Base-by-base conservation (phyloP, 2,797 vertebrate genomes). In the Monodelphis domestica region DNA sequence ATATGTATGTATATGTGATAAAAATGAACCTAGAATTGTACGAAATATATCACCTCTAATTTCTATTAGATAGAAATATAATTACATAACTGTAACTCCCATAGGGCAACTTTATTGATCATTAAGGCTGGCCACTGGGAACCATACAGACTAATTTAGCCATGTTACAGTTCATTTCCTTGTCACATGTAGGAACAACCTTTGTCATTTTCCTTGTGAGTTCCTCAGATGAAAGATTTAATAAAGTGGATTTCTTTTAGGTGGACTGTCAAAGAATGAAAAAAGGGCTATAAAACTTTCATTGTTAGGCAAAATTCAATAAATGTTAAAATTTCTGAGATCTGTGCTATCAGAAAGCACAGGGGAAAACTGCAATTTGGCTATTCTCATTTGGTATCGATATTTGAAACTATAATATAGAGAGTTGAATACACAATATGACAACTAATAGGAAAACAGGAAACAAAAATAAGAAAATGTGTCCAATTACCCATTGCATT, bases 401-500 rank as follows among this genome's bases (percentile, higher is more conserved):
- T 33, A 78, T 84, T 89, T 91, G 59, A 95, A 97, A 88, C 95
- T 12, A 24, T 89, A 87, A 59, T 54, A 88, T 91, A 95, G 63
- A 45, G 28, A 54, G 53, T 87, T 91, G 96, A 93, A 94, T 87
- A 70, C 50, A 90, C 15, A 54, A 84, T 57, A 0, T 28, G 51
- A 38, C 59, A 89, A 91, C 70, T 21, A 78, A 4, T 26, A 89
- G 28, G 12, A 87, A 53, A 88, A 94, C 93, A 87, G 56, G 96
- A 94, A 63, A 89, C 17, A 45, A 26, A 30, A 89, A 52, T 50
- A 55, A 54, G 55, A 87, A 91, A 24, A 21, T 52, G 17, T n/a
- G 45, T 26, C 30, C 50, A 91, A 56, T 5, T 59, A 26, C 89
- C 90, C 12, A 50, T 24, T 90, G 53, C 56, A n/a, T 54, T 91